These are phyloP conservation scores for Nebria ingens DNA, from an alignment of 1,140 invertebrate species.

Conservation along the genomic window DNA sequence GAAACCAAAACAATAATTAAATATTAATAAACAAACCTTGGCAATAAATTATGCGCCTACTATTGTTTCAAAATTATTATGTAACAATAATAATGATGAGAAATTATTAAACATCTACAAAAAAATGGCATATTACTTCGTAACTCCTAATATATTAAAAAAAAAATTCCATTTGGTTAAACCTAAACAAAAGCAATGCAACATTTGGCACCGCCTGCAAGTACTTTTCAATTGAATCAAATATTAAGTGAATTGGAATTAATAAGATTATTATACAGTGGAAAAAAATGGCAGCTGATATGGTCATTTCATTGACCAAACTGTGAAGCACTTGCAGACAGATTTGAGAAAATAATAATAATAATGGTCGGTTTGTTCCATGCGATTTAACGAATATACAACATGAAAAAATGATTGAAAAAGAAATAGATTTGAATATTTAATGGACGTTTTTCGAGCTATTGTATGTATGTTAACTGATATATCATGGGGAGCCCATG, in stretches of 20 bases:
- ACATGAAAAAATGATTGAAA: background rate
- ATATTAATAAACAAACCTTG: too few species aligned
- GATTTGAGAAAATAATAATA: background rate
- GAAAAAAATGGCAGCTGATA: background rate
- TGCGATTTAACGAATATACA: background rate
- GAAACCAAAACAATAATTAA: too few species aligned
- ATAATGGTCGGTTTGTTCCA: constrained; percentile 1
- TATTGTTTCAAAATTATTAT: too few species aligned
- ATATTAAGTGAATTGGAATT: background rate
- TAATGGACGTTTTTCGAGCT: background rate
- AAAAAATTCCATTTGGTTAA: too few species aligned
- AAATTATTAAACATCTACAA: too few species aligned
- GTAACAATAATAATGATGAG: too few species aligned
- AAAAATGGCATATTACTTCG: too few species aligned
- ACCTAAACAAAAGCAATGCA: background rate
- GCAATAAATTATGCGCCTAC: too few species aligned
- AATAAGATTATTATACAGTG: background rate
- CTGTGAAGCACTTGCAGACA: background rate
- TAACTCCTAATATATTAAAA: too few species aligned
- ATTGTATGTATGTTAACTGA: background rate
- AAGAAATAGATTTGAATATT: background rate
- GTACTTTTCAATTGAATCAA: background rate
- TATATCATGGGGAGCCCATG: too few species aligned
- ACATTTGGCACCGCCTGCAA: background rate
- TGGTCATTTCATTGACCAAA: background rate